Evolutionary conservation across 2,888 invertebrate genomes (phyloP).

Genomic region (Bugula neritina): DNA sequence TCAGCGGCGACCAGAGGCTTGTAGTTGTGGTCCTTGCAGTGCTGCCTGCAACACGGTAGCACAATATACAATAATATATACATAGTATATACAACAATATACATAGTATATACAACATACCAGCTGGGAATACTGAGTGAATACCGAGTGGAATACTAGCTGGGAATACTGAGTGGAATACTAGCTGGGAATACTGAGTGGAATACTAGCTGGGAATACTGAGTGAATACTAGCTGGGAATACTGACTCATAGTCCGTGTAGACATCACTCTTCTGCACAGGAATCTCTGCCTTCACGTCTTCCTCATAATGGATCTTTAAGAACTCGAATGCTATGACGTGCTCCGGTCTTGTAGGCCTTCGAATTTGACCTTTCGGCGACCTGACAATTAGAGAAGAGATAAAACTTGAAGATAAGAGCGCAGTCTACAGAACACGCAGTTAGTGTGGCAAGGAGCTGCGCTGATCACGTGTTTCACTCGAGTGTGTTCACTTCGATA

Average conservation of each 20-base stretch:
- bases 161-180: too few species aligned
- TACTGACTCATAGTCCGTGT: slow-evolving; percentile 24
- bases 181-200: too few species aligned
- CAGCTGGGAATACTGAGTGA: too few species aligned
- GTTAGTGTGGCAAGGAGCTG: too few species aligned
- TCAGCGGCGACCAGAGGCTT: slow-evolving; percentile 26
- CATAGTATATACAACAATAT: neutral
- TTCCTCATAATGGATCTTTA: slow-evolving; percentile 21
- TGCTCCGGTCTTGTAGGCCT: slow-evolving; percentile 24
- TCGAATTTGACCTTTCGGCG: slow-evolving; percentile 23
- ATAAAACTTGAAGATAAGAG: too few species aligned
- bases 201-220: too few species aligned
- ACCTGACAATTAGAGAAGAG: neutral
- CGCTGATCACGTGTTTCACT: too few species aligned
- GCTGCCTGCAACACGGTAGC: slow-evolving; percentile 7
- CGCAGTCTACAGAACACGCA: too few species aligned
- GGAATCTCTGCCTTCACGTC: slow-evolving; percentile 21
- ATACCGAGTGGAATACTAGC: too few species aligned
- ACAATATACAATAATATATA: too few species aligned
- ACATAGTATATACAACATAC: neutral
- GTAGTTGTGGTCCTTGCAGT: slow-evolving; percentile 2
- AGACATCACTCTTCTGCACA: slow-evolving; percentile 27
- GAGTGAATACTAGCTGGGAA: too few species aligned
- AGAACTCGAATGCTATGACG: slow-evolving; percentile 25
- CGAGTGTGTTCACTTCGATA: too few species aligned